phyloP scores from a whole-genome alignment of 2,797 vertebrate species.

The Psittacula derbiana region DNA sequence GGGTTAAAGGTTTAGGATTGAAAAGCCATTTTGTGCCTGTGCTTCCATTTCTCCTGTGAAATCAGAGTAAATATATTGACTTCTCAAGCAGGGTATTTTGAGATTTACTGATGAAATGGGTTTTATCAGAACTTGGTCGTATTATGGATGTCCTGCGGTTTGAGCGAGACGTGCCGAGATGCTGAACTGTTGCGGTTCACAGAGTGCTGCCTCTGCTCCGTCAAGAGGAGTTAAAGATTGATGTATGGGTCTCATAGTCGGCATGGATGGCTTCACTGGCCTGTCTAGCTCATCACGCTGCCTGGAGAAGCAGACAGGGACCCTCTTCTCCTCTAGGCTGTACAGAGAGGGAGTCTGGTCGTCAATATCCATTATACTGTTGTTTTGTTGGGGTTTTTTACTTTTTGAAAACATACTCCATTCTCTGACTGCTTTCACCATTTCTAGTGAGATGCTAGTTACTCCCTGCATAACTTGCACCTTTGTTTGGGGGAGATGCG shows the following conservation, averaged over 20 bases:
- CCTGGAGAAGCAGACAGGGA: background rate
- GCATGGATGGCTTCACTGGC: background rate
- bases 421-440: background rate
- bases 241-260: fast-evolving
- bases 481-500: background rate
- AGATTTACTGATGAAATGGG: background rate
- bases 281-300: background rate
- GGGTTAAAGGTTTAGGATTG: background rate
- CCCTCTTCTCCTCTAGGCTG: background rate
- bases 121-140: background rate
- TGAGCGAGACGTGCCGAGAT: background rate
- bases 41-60: constrained; percentile 1
- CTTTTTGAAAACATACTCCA: background rate
- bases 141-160: background rate
- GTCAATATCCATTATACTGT: background rate
- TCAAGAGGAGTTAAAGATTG: background rate
- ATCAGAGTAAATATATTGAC: background rate
- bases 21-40: background rate
- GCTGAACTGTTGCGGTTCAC: background rate
- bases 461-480: background rate
- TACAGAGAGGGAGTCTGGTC: background rate
- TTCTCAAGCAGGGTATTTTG: background rate
- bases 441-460: background rate
- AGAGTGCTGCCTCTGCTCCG: background rate
- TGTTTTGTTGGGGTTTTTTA: background rate